Evolutionary conservation across 2,888 invertebrate species (phyloP).

Genomic region (Spisula solida): DNA sequence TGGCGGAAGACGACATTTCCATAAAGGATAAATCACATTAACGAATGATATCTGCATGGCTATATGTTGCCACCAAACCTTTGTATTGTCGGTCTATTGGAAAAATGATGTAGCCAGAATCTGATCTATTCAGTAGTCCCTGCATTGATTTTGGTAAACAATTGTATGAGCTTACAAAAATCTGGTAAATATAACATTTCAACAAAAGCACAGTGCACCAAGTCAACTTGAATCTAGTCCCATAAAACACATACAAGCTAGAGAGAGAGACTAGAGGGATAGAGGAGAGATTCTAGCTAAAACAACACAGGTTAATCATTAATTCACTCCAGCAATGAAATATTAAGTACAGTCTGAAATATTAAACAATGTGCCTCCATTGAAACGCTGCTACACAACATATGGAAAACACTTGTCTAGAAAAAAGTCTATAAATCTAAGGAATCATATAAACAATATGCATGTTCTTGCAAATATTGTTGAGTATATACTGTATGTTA

Average conservation of each 20-base stretch:
- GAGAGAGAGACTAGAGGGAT: not conserved
- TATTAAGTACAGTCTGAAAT: conserved; percentile 2
- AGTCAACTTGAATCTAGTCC: not conserved
- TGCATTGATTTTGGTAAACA: conserved; percentile 39
- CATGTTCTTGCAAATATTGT: not conserved
- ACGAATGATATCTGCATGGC: conserved; percentile 1
- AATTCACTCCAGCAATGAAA: conserved; percentile 14
- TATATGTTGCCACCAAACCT: conserved; percentile 4
- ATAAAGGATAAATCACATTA: conserved; percentile 20
- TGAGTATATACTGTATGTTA: not conserved
- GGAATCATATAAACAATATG: not conserved
- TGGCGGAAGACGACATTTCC: not conserved
- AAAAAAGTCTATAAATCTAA: not conserved
- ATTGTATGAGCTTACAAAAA: conserved; percentile 19
- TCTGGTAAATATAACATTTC: not conserved
- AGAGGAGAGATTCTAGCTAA: not conserved
- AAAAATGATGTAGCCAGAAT: conserved; percentile 44
- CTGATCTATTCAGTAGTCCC: conserved; percentile 26
- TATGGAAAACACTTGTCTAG: not conserved
- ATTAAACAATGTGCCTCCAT: not conserved
- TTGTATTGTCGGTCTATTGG: conserved; percentile 44
- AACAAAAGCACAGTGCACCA: not conserved
- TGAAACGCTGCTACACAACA: not conserved
- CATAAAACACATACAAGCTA: not conserved
- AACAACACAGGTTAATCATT: conserved; percentile 15